These are phyloP conservation scores for Mallotus villosus DNA, from an alignment of 2,797 vertebrate species.

Conservation along the genomic window DNA sequence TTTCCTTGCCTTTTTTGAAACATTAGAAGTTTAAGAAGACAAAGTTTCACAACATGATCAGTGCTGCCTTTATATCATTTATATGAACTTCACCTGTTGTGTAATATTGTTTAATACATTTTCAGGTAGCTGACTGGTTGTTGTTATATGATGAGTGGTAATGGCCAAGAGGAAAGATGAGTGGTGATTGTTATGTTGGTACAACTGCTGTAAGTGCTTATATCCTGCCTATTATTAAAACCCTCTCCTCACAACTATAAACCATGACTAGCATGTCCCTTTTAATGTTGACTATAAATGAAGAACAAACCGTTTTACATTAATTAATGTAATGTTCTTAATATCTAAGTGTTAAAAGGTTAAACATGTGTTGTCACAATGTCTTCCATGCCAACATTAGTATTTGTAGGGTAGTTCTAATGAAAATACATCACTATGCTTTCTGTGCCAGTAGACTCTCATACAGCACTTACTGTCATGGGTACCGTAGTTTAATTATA, in stretches of 20 bases:
- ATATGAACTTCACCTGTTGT: background rate
- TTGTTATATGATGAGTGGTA: too few relatives aligned
- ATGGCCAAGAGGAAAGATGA: too few relatives aligned
- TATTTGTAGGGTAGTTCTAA: conserved; percentile 28
- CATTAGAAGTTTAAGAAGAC: background rate
- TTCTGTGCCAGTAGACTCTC: conserved; percentile 57
- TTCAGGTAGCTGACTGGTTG: too few relatives aligned
- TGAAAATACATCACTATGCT: conserved; percentile 50
- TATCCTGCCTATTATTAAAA: conserved; percentile 21
- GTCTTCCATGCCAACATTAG: background rate
- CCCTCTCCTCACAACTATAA: conserved; percentile 7
- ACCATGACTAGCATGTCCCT: too few relatives aligned
- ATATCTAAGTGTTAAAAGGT: background rate
- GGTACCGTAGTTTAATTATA: conserved; percentile 56
- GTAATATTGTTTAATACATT: background rate
- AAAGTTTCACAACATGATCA: background rate
- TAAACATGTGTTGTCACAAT: background rate
- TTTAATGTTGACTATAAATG: too few relatives aligned
- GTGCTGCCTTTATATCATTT: too few relatives aligned
- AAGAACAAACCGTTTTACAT: background rate
- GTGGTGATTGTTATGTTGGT: too few relatives aligned
- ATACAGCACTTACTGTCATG: conserved; percentile 59
- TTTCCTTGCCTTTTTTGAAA: background rate
- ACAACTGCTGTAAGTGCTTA: too few relatives aligned
- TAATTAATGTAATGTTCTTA: too few relatives aligned